Evolutionary conservation across 2,113 vertebrate species (phyloP), one percentile per base, ranked within the genome.

Genomic region (Ptychochromis oligacanthus): DNA sequence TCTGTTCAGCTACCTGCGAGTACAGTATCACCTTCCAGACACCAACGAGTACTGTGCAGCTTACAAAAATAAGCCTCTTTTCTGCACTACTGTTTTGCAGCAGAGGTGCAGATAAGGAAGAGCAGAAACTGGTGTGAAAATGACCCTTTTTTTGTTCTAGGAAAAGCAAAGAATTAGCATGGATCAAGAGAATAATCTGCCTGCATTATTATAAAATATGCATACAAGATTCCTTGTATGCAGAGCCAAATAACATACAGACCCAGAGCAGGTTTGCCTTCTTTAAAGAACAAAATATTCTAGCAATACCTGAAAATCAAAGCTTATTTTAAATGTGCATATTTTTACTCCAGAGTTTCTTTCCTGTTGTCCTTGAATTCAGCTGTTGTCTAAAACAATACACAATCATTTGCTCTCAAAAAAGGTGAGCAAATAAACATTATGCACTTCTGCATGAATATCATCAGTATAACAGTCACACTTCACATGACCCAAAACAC

Each of bases 61-160:
- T 92, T 82, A 85, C 74, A 83, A 81, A 91, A 91, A 92, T 87
- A 90, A 90, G 79, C 91, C 85, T 90, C 67, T 82, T 91, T 93
- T 88, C 91, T 84, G 54, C 82, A 82, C 90, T 78, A 83, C 82
- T 86, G 89, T 92, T 90, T 83, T 82, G 87, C 84, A 89, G 86
- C 79, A 57, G 72, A 85, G 88, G 74, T 85, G 61, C 61, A 90
- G 93, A 95, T 94, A 95, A 94, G 79, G 57, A 82, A 80, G 46
- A 82, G 67, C 82, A 58, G 79, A 84, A 86, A 80, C 80, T 85
- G 83, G 77, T 77, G 89, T 40, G 17, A 86, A 82, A 87, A 85
- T 92, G 81, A 92, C 88, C 85, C 83, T 85, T 90, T 86, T 82
- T 80, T 83, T 31, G 70, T 55, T 77, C 75, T 26, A 4, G 80